These are phyloP conservation scores for Paracentrotus lividus DNA, from an alignment of 53 echinoderm and acorn worm species.

Conservation along the genomic window DNA sequence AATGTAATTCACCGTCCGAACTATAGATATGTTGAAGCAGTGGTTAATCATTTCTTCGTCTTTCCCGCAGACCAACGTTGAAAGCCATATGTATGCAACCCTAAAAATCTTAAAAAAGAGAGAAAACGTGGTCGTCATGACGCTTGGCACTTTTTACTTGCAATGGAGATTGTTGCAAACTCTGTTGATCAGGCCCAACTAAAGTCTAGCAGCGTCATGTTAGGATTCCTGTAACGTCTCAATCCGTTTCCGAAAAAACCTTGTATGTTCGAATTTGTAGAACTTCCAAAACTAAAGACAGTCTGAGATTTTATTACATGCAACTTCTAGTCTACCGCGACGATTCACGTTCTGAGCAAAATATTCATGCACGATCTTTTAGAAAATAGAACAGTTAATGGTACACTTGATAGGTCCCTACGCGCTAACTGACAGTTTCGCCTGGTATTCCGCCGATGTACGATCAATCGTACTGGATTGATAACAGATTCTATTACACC, in stretches of 20 bases:
- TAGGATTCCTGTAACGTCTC: background rate
- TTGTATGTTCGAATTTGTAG: background rate
- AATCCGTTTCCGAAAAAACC: background rate
- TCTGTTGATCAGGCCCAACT: too few species aligned
- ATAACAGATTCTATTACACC: too few species aligned
- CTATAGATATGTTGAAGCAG: background rate
- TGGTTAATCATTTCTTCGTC: background rate
- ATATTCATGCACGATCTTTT: background rate
- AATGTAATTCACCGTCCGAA: background rate
- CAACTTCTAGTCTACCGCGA: background rate
- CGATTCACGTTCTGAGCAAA: background rate
- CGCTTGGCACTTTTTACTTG: too few species aligned
- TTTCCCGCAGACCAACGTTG: background rate
- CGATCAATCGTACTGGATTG: too few species aligned
- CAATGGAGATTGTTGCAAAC: too few species aligned
- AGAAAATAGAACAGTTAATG: too few species aligned
- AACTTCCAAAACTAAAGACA: background rate
- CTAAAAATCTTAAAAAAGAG: slow-evolving; percentile 3
- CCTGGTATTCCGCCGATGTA: too few species aligned
- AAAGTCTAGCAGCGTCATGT: too few species aligned
- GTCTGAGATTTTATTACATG: background rate
- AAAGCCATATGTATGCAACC: background rate
- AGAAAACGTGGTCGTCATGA: too few species aligned
- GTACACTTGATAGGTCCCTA: too few species aligned
- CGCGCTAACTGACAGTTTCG: too few species aligned